These are phyloP conservation scores for Lysiphlebus fabarum DNA, from an alignment of 1,140 invertebrate genomes.

Conservation along the genomic window DNA sequence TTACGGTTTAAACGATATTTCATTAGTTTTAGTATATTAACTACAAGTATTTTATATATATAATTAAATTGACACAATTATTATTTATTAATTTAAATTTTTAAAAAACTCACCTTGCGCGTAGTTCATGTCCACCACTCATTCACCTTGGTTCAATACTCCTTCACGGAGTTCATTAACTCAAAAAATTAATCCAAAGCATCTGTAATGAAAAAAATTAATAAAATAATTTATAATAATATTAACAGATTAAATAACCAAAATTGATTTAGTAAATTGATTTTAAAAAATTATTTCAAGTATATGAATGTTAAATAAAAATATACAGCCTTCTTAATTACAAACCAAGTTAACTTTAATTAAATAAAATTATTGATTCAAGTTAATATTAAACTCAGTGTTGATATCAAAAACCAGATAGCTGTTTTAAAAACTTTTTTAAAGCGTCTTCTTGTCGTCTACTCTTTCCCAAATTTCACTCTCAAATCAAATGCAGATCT, in stretches of 20 bases:
- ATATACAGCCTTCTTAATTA: constrained; percentile 31
- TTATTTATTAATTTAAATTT: not conserved
- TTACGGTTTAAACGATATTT: constrained; percentile 54
- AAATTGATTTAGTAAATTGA: too few species aligned
- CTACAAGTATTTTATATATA: constrained; percentile 42
- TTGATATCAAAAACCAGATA: constrained; percentile 1
- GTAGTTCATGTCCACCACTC: constrained; percentile 55
- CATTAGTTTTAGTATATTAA: constrained; percentile 54
- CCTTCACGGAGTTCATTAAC: constrained; percentile 44
- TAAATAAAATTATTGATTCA: constrained; percentile 29
- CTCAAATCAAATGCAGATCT: too few species aligned
- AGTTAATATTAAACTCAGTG: not conserved
- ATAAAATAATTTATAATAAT: too few species aligned
- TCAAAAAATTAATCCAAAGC: constrained; percentile 24
- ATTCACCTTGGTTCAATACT: constrained; percentile 49
- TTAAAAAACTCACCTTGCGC: constrained; percentile 47
- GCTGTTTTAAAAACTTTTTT: too few species aligned
- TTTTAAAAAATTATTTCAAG: too few species aligned
- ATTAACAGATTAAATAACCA: too few species aligned
- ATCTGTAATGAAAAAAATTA: too few species aligned
- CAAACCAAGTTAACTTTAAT: constrained; percentile 32
- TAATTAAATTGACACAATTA: not conserved
- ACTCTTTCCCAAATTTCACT: too few species aligned
- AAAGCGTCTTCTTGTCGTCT: too few species aligned
- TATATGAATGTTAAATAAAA: too few species aligned